Evolutionary conservation across 2,797 vertebrate species (phyloP).

Genomic region (Danionella dracula): DNA sequence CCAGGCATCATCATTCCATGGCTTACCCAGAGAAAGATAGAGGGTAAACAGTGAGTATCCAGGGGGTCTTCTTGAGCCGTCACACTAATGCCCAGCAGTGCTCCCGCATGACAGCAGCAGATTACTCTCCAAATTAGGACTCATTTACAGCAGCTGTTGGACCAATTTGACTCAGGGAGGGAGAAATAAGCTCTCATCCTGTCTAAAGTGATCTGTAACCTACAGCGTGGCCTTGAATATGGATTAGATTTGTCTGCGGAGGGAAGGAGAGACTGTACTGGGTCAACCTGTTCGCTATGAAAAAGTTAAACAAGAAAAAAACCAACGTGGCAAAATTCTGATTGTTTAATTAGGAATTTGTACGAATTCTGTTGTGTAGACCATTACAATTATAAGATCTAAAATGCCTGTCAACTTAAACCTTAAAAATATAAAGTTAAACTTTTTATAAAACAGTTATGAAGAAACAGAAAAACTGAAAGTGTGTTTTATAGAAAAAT

Average conservation of each 20-base stretch:
- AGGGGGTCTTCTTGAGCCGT: constrained; percentile 64
- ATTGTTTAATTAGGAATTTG: neutral
- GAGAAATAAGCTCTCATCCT: constrained; percentile 38
- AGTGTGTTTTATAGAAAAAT: too few species aligned
- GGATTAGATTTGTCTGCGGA: constrained; percentile 28
- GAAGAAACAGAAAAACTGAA: too few species aligned
- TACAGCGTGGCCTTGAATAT: constrained; percentile 39
- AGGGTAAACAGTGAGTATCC: constrained; percentile 67
- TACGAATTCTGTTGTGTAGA: neutral
- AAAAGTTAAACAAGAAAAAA: neutral
- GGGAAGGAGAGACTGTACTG: neutral
- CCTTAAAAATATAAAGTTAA: too few species aligned
- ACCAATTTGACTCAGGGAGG: constrained; percentile 57
- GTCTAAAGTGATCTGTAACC: constrained; percentile 39
- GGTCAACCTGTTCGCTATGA: constrained; percentile 35
- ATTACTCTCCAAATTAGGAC: constrained; percentile 71
- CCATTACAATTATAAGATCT: too few species aligned
- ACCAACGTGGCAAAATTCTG: too few species aligned
- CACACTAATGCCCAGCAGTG: constrained; percentile 64
- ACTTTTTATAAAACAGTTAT: too few species aligned
- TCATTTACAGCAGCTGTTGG: constrained; percentile 74
- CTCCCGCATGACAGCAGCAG: constrained; percentile 67
- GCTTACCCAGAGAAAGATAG: constrained; percentile 61
- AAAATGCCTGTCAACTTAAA: too few species aligned
- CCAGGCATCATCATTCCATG: constrained; percentile 50